Conservation (phyloP, 1,140 invertebrate genomes). For the Latrodectus geometricus region DNA sequence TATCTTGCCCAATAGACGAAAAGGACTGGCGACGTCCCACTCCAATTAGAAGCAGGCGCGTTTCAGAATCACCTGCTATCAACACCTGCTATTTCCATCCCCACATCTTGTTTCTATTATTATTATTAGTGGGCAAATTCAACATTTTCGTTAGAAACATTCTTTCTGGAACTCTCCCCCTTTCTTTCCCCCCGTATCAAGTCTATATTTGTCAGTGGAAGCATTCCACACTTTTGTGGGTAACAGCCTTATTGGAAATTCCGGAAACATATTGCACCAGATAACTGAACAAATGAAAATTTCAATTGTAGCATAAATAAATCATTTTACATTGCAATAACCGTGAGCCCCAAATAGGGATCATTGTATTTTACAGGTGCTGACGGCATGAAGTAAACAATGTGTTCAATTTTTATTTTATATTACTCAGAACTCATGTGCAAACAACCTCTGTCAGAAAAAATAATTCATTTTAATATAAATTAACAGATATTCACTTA, state of each 20-base stretch:
- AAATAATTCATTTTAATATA: slow-evolving; percentile 43
- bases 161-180: slow-evolving; percentile 36
- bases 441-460: slow-evolving; percentile 41
- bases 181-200: slow-evolving; percentile 41
- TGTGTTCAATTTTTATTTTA: slow-evolving; percentile 41
- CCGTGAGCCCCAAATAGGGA: slow-evolving; percentile 37
- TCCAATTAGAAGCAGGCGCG: slow-evolving; percentile 27
- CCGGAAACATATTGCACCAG: slow-evolving; percentile 38
- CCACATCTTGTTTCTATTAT: slow-evolving; percentile 42
- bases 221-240: slow-evolving; percentile 40
- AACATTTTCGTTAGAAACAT: slow-evolving; percentile 40
- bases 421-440: slow-evolving; percentile 41
- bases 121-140: slow-evolving; percentile 42
- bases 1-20: slow-evolving; percentile 33
- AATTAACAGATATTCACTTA: slow-evolving; percentile 37
- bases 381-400: slow-evolving; percentile 41
- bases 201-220: slow-evolving; percentile 41
- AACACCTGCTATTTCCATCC: no score
- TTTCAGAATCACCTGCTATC: slow-evolving; percentile 30
- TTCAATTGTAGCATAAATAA: slow-evolving; percentile 41
- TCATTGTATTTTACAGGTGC: slow-evolving; percentile 41
- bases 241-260: slow-evolving; percentile 38
- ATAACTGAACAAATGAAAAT: slow-evolving; percentile 42
- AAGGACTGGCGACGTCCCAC: slow-evolving; percentile 28
- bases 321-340: slow-evolving; percentile 41